Base-by-base conservation (phyloP, 2,113 vertebrate genomes). In the Neogale vison region DNA sequence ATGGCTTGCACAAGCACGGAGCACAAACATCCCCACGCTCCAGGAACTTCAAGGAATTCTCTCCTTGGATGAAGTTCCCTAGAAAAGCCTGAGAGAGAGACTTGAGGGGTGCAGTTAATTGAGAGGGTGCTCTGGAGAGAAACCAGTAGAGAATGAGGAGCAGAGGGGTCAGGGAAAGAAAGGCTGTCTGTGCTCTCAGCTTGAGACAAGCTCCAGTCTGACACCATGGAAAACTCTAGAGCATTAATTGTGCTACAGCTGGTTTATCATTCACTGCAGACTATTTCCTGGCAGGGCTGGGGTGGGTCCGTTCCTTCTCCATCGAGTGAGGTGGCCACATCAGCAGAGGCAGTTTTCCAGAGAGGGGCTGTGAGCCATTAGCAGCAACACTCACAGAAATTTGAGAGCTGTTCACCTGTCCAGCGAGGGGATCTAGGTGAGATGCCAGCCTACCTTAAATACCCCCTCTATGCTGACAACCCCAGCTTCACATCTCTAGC, bases 211-310 rank as follows among this genome's bases (percentile, higher is more conserved):
- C 18, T 34, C 76, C 39, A 52, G 24, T 21, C 29, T 89, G 65
- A 89, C 50, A 55, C n/a, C 6, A 4, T 13, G 9, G 34, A 93
- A 91, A 86, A 42, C 57, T 85, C 82, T 79, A 23, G n/a, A 93
- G 8, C 36, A 89, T n/a, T 55, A 88, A 80, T 42, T 34, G 10
- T n/a, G 36, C n/a, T 59, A 39, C 36, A 39, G 39, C 4, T 69
- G 72, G 36, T 65, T 50, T 52, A 3, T 88, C 55, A 39, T 36
- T 72, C 52, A 45, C 42, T 18, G 1, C 1, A 42, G 23, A 81
- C 65, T 31, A 21, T 34, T 12, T 23, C 17, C n/a, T 24, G 2
- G 61, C 0, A 18, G 67, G 9, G 1, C 61, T 81, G 39, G 42
- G 18, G 10, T n/a, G 7, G 11, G 14, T 36, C 1, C 23, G 42